Percentiles rank a stretch among this genome's conserved stretches.
These are phyloP conservation scores for Diaperis boleti DNA, from an alignment of 2,888 invertebrate genomes.

Conservation along the genomic window DNA sequence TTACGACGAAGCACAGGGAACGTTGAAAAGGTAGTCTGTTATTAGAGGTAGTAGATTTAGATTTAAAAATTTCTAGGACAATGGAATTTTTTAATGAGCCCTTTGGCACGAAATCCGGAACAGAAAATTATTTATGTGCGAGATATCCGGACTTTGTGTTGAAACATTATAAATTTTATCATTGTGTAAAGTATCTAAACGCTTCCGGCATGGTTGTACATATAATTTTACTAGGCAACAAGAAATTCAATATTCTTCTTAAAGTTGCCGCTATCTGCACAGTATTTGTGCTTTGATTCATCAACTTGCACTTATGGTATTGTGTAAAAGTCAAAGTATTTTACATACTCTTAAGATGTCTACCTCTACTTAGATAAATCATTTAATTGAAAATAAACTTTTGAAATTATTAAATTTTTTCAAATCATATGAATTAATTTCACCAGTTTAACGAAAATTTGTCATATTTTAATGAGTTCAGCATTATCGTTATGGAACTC, in stretches of 20 bases:
- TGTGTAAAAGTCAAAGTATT: no score
- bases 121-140: neutral
- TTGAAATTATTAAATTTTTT: no score
- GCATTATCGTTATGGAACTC: no score
- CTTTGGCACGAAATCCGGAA: no score
- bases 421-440: no score
- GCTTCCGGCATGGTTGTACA: constrained; percentile 1
- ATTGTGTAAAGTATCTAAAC: no score
- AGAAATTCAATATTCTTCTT: neutral
- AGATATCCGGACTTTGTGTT: neutral
- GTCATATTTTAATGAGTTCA: no score
- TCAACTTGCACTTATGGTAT: no score
- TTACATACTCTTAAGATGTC: no score
- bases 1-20: constrained; percentile 18
- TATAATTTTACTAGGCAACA: constrained; percentile 11
- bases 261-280: neutral
- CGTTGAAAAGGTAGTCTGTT: constrained; percentile 11
- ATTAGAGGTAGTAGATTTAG: neutral
- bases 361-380: no score
- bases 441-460: no score
- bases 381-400: no score
- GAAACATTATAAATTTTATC: constrained; percentile 4
- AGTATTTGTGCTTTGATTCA: constrained; percentile 7
- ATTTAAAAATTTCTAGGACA: neutral
- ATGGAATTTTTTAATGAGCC: neutral